Percentiles rank a stretch among this genome's conserved stretches.
Evolutionary conservation across 2,888 invertebrate species (phyloP).

Genomic region (Ochlodes sylvanus): DNA sequence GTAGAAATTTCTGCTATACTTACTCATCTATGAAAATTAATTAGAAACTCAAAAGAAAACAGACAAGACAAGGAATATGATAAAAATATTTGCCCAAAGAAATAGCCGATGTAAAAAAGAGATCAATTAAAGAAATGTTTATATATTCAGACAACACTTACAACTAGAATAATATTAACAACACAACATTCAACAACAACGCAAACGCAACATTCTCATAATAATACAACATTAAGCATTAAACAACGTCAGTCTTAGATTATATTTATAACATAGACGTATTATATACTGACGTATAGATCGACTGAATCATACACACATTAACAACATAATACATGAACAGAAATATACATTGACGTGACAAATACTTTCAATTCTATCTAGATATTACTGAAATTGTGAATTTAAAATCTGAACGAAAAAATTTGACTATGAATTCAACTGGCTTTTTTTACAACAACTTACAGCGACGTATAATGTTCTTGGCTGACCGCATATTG

Average conservation of each 20-base stretch:
- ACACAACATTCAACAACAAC: slow-evolving; percentile 19
- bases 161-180: slow-evolving; percentile 30
- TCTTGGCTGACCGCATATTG: too few relatives aligned
- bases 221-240: slow-evolving; percentile 10
- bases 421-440: too few relatives aligned
- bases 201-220: slow-evolving; percentile 26
- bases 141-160: slow-evolving; percentile 37
- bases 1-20: too few relatives aligned
- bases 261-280: neutral
- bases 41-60: too few relatives aligned
- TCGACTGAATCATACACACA: neutral
- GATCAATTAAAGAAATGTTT: neutral
- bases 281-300: neutral
- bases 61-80: too few relatives aligned
- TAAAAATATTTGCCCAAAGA: too few relatives aligned
- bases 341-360: neutral
- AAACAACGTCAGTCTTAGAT: slow-evolving; percentile 22
- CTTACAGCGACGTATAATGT: neutral
- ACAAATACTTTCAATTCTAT: neutral
- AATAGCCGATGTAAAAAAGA: too few relatives aligned
- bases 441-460: neutral
- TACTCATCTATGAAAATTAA: too few relatives aligned
- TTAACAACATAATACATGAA: neutral
- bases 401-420: too few relatives aligned
- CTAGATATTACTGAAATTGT: too few relatives aligned